Percentiles rank a stretch among this genome's conserved stretches.
Conservation (phyloP, 2,888 invertebrate genomes). For the Micoletzkya japonica region DNA sequence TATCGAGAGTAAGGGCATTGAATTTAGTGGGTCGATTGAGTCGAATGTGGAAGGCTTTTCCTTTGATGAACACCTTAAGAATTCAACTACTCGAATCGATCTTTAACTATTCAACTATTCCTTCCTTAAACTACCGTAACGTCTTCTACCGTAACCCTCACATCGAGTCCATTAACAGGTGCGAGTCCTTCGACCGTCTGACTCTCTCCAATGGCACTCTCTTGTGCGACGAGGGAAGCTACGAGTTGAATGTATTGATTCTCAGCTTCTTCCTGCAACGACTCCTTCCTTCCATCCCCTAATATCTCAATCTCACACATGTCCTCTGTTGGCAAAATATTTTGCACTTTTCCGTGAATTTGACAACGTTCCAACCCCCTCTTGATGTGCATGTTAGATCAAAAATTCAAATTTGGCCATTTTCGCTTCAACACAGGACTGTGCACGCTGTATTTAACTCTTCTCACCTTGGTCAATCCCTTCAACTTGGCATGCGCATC, state of each 20-base stretch:
- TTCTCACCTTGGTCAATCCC: conserved; percentile 66
- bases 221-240: conserved; percentile 60
- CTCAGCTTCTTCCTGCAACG: conserved; percentile 68
- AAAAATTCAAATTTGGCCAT: too few relatives aligned
- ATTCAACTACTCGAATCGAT: too few relatives aligned
- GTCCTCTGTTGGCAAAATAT: neutral
- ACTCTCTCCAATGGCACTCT: conserved; percentile 40
- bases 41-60: conserved; percentile 54
- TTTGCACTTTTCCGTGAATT: neutral
- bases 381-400: too few relatives aligned
- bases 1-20: conserved; percentile 60
- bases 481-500: conserved; percentile 69
- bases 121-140: too few relatives aligned
- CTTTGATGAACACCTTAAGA: conserved; percentile 45
- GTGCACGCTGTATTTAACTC: too few relatives aligned
- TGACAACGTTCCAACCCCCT: too few relatives aligned
- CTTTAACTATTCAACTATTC: too few relatives aligned
- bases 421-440: too few relatives aligned
- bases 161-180: conserved; percentile 36
- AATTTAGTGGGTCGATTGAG: conserved; percentile 58
- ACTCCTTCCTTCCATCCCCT: too few relatives aligned
- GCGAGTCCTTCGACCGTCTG: conserved; percentile 40
- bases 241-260: conserved; percentile 68
- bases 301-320: neutral
- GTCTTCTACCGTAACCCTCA: too few relatives aligned